These are phyloP conservation scores for Ashinkailepas kermadecensis DNA, from an alignment of 2,888 invertebrate genomes.

Conservation along the genomic window DNA sequence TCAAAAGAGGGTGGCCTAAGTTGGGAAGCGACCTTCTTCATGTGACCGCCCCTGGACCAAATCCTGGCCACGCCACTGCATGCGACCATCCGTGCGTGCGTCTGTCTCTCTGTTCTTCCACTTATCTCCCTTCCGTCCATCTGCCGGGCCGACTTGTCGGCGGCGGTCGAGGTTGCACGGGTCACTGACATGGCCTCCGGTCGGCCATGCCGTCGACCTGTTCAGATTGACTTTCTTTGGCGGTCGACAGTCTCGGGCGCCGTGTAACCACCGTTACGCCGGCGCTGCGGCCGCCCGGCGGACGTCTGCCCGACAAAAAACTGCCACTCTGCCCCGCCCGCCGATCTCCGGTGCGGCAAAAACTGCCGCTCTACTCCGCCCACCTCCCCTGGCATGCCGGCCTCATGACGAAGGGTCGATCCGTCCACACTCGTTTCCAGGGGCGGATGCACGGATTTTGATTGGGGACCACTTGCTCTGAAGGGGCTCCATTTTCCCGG, in stretches of 20 bases:
- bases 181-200: neutral
- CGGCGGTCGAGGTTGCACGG: neutral
- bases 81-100: neutral
- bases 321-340: too few relatives aligned
- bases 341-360: neutral
- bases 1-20: too few relatives aligned
- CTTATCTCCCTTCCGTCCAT: neutral
- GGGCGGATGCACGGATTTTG: too few relatives aligned
- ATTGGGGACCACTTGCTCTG: too few relatives aligned
- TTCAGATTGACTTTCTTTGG: neutral
- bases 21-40: too few relatives aligned
- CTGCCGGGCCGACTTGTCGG: neutral
- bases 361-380: neutral
- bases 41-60: neutral
- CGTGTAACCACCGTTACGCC: neutral
- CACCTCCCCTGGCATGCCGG: too few relatives aligned
- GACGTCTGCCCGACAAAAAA: too few relatives aligned
- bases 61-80: neutral
- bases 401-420: too few relatives aligned
- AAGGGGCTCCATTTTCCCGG: too few relatives aligned
- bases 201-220: neutral
- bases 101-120: neutral
- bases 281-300: neutral
- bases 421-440: too few relatives aligned
- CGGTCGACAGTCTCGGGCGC: neutral